Conservation (phyloP, 1,140 invertebrate genomes). For the Ostrea edulis region DNA sequence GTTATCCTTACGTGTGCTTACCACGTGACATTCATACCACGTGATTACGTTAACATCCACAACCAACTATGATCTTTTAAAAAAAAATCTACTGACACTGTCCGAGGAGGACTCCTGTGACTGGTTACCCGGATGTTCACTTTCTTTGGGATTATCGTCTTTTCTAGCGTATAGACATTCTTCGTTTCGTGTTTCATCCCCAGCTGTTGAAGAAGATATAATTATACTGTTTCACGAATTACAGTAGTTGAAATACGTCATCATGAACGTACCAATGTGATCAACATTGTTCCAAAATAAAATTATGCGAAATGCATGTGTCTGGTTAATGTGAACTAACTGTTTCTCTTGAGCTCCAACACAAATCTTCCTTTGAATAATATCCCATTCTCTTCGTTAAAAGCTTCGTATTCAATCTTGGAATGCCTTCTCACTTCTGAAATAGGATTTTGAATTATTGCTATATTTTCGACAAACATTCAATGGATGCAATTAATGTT, state of each 20-base stretch:
- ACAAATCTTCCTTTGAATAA: slow-evolving; percentile 2
- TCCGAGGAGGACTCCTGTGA: not conserved
- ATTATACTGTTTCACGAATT: not conserved
- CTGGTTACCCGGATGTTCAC: not conserved
- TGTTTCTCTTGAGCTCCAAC: not conserved
- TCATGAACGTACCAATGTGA: too few relatives aligned
- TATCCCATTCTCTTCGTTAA: not conserved
- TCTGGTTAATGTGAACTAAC: not conserved
- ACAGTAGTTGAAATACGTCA: too few relatives aligned
- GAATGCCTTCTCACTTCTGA: not conserved
- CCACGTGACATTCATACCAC: too few relatives aligned
- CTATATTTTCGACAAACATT: too few relatives aligned
- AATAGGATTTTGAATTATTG: not conserved
- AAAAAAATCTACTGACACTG: not conserved
- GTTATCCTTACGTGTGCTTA: too few relatives aligned
- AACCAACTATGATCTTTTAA: too few relatives aligned
- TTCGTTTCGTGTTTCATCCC: not conserved
- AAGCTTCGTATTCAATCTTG: slow-evolving; percentile 21
- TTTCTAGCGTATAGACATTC: not conserved
- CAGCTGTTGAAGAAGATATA: not conserved
- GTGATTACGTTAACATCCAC: too few relatives aligned
- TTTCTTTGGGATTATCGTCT: not conserved
- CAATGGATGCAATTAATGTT: too few relatives aligned
- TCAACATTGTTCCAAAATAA: too few relatives aligned
- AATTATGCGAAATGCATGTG: too few relatives aligned